Conservation (phyloP, 2,888 invertebrate species). For the Archips crataeganus region DNA sequence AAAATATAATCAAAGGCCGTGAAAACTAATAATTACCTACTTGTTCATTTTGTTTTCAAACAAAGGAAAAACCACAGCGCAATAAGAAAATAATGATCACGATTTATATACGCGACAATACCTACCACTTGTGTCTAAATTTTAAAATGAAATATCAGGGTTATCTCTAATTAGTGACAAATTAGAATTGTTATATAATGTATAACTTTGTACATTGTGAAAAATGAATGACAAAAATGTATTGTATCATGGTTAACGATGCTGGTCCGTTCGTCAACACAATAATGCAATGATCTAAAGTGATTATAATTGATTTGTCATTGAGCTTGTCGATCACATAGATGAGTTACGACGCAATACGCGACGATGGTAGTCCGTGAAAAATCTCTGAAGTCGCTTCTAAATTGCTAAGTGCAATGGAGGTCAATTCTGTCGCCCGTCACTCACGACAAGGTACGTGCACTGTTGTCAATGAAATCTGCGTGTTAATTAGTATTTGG, state of each 20-base stretch:
- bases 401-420: conserved; percentile 25
- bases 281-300: conserved; percentile 60
- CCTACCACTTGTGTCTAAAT: too few relatives aligned
- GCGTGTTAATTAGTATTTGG: conserved; percentile 19
- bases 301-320: conserved; percentile 73
- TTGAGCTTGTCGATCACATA: conserved; percentile 66
- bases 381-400: conserved; percentile 11
- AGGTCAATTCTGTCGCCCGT: conserved; percentile 25
- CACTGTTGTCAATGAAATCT: conserved; percentile 24
- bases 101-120: too few relatives aligned
- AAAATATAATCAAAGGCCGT: too few relatives aligned
- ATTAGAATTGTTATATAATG: too few relatives aligned
- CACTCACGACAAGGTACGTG: conserved; percentile 10
- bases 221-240: not conserved
- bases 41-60: too few relatives aligned
- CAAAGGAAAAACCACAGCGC: too few relatives aligned
- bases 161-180: too few relatives aligned
- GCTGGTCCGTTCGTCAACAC: conserved; percentile 51
- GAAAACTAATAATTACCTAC: too few relatives aligned
- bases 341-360: conserved; percentile 56
- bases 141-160: too few relatives aligned
- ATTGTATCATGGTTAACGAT: conserved; percentile 4
- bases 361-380: conserved; percentile 14
- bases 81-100: too few relatives aligned
- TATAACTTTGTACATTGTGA: too few relatives aligned